Base-by-base conservation (phyloP, 2,888 invertebrate genomes). In the Mamestra brassicae region DNA sequence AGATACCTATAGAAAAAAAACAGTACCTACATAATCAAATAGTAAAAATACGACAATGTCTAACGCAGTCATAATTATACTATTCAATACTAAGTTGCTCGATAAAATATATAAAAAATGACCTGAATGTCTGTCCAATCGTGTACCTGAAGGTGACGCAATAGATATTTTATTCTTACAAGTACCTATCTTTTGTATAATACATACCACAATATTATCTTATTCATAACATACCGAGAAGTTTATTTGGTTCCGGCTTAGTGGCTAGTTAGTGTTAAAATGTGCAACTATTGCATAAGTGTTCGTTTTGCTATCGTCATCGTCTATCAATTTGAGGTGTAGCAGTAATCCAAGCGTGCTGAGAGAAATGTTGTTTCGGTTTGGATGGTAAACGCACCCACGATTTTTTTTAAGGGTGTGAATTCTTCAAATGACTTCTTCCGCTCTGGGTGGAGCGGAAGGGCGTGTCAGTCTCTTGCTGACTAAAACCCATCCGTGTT, bases 81-180 rank as follows among this genome's bases (percentile, higher is more conserved):
- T 67, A 72, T 77, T 70, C 50, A 60, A 72, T 38, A 70, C 57
- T 54, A 61, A 61, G 34, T 57, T 57, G 58, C 11, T 60, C 79
- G 50, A 57, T 63, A 69, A 52, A 69, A 54, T 65, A 26, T 17
- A 54, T 11, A 17, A 82, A 83, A 81, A 84, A 47, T 74, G 85
- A 71, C 83, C 83, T 77, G 54, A 74, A 74, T 85, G 52, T 72
- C 34, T 63, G 61, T 71, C 58, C 45, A 68, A 47, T 47, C 70
- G 85, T 75, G 57, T 42, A 57, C 11, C 11, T 68, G 66, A 67
- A 66, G 71, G 75, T 84, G 67, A 76, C 50, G 81, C 17, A 84
- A 84, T 42, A 4, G 4, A 15, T 38, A 17, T 66, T 76, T 74
- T 47, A 52, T 74, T 72, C 50, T 71, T 58, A 52, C 50, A 17